Conservation (phyloP, 1,140 invertebrate species). For the Scaptodrosophila lebanonensis region DNA sequence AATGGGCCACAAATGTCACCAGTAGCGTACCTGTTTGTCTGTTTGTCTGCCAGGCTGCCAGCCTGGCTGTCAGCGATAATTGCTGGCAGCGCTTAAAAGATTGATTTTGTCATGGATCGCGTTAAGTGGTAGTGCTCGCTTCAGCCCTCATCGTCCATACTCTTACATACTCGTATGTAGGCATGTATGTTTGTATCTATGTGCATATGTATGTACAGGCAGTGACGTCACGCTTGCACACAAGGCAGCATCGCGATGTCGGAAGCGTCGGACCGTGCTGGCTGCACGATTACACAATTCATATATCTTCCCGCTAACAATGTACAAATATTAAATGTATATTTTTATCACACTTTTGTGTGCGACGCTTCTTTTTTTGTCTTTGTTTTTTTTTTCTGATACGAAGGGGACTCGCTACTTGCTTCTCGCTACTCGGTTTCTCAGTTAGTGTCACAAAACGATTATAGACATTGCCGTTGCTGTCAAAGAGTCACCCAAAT, state of each 20-base stretch:
- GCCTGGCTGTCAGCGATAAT: conserved; percentile 42
- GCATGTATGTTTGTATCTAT: too few relatives aligned
- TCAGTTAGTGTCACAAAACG: conserved; percentile 71
- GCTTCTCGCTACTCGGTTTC: conserved; percentile 34
- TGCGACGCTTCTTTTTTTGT: conserved; percentile 14
- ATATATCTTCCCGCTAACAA: conserved; percentile 72
- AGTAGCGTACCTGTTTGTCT: conserved; percentile 1
- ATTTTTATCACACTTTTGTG: conserved; percentile 70
- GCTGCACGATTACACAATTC: conserved; percentile 62
- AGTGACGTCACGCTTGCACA: too few relatives aligned
- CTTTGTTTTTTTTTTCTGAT: background rate
- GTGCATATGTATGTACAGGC: too few relatives aligned
- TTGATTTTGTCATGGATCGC: conserved; percentile 50
- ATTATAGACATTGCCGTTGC: conserved; percentile 61
- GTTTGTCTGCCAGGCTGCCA: conserved; percentile 5
- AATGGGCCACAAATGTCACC: too few relatives aligned
- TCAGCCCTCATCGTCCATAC: conserved; percentile 10
- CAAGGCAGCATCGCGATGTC: too few relatives aligned
- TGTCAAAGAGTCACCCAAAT: conserved; percentile 72
- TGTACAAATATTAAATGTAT: conserved; percentile 75
- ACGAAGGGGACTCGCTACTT: background rate
- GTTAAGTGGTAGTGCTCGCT: background rate
- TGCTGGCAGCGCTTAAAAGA: conserved; percentile 47
- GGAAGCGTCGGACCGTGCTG: too few relatives aligned
- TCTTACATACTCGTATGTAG: conserved; percentile 19